Percentiles rank a stretch among this genome's conserved stretches.
phyloP scores from a whole-genome alignment of 92 coral and sea anemone species.

The Parazoanthus atlanticus region DNA sequence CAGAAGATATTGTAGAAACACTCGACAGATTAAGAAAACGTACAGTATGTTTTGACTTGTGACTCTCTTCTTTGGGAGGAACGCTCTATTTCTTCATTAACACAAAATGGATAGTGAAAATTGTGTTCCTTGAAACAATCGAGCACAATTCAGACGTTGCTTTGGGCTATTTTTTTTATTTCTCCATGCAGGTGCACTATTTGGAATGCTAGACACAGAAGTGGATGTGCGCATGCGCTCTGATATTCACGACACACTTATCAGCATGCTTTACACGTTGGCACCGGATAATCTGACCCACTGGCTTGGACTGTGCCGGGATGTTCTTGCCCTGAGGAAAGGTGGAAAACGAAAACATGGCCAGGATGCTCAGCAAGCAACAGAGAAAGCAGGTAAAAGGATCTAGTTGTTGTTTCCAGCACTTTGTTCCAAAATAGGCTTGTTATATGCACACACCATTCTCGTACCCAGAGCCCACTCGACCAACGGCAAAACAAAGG shows the following conservation, averaged over 20 bases:
- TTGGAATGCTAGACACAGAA: conserved; percentile 95
- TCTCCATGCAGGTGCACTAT: conserved; percentile 78
- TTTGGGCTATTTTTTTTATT: background rate
- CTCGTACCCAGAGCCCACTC: too few species aligned
- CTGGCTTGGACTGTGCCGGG: conserved; percentile 94
- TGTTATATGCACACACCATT: too few species aligned
- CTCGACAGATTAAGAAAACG: too few species aligned
- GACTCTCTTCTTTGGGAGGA: too few species aligned
- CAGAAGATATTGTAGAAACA: too few species aligned
- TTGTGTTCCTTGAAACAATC: background rate
- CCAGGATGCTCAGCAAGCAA: conserved; percentile 54
- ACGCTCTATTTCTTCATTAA: too few species aligned
- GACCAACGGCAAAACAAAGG: too few species aligned
- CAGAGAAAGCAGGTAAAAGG: conserved; percentile 44
- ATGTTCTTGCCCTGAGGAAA: conserved; percentile 90
- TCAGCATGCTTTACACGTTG: conserved; percentile 94
- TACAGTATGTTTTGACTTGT: too few species aligned
- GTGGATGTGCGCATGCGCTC: conserved; percentile 93
- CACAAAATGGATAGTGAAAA: background rate
- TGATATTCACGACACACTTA: conserved; percentile 90
- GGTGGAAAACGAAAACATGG: conserved; percentile 67
- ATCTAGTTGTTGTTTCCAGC: background rate
- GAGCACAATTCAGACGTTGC: background rate
- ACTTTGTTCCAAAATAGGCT: too few species aligned
- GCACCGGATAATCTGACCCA: conserved; percentile 91